Evolutionary conservation across 2,797 vertebrate genomes (phyloP).

Genomic region (Danio jaintianensis): DNA sequence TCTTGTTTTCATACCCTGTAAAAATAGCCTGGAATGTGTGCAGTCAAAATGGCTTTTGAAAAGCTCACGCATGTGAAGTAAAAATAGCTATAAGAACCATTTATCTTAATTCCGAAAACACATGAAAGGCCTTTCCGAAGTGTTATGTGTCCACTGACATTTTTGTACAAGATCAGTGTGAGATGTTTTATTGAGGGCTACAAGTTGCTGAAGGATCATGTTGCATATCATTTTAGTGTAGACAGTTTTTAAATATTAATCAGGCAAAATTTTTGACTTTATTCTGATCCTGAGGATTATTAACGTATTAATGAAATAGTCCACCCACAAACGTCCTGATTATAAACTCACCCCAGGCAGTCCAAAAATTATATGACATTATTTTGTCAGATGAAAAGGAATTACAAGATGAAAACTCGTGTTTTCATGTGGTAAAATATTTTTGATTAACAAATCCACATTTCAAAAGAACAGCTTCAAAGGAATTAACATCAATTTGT

Average conservation of each 20-base stretch:
- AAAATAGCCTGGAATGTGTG: conserved; percentile 75
- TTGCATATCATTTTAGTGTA: conserved; percentile 44
- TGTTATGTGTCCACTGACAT: conserved; percentile 65
- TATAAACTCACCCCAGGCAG: no score
- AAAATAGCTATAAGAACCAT: conserved; percentile 69
- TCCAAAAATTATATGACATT: no score
- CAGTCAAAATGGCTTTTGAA: conserved; percentile 69
- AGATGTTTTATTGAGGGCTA: conserved; percentile 51
- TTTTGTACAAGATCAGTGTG: conserved; percentile 46
- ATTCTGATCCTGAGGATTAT: no score
- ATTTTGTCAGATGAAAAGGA: no score
- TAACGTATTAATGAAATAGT: no score
- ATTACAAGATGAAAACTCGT: no score
- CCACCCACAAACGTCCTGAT: no score
- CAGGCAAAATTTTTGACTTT: no score
- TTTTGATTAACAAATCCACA: no score
- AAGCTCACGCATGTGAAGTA: conserved; percentile 63
- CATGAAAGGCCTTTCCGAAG: conserved; percentile 66
- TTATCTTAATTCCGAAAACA: conserved; percentile 71
- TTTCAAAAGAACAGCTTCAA: no score
- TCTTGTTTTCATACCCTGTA: conserved; percentile 57
- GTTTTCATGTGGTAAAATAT: no score
- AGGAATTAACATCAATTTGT: no score
- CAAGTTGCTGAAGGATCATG: conserved; percentile 61
- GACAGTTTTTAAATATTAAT: not conserved